A percentile compares a stretch with the other conserved stretches of the same genome.
Evolutionary conservation across 2,113 vertebrate species (phyloP).

Genomic region (Thunnus thynnus): DNA sequence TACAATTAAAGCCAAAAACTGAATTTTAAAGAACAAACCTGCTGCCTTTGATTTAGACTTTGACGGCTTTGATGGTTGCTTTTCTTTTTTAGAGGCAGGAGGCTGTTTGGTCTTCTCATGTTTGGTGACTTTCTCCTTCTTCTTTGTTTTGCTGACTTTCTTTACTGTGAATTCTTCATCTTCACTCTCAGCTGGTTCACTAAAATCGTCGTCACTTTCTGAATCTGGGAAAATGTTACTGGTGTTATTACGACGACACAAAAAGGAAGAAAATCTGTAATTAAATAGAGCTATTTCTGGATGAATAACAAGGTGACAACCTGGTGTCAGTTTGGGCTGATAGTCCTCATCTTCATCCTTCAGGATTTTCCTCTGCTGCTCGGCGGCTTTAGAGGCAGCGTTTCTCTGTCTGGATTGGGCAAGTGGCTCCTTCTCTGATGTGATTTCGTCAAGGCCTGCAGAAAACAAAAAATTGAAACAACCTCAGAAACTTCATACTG

Average conservation of each 20-base stretch:
- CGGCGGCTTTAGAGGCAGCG: constrained; percentile 41
- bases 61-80: constrained; percentile 62
- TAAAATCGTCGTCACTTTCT: constrained; percentile 84
- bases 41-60: constrained; percentile 63
- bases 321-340: constrained; percentile 74
- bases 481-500: neutral
- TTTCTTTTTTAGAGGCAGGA: constrained; percentile 75
- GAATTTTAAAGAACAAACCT: constrained; percentile 52
- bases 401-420: constrained; percentile 59
- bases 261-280: neutral
- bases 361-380: constrained; percentile 51
- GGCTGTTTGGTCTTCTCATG: constrained; percentile 38
- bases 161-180: constrained; percentile 84
- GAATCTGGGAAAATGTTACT: constrained; percentile 66
- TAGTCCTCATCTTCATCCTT: constrained; percentile 79
- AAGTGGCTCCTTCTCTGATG: constrained; percentile 56
- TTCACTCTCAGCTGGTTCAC: constrained; percentile 79
- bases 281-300: neutral
- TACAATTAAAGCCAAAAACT: neutral
- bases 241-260: neutral
- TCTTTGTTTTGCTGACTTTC: constrained; percentile 69
- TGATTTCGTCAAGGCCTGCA: constrained; percentile 85
- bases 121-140: constrained; percentile 64
- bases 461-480: neutral
- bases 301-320: constrained; percentile 42